Base-by-base conservation (phyloP, 2,888 invertebrate species). In the Xestia ashworthii region DNA sequence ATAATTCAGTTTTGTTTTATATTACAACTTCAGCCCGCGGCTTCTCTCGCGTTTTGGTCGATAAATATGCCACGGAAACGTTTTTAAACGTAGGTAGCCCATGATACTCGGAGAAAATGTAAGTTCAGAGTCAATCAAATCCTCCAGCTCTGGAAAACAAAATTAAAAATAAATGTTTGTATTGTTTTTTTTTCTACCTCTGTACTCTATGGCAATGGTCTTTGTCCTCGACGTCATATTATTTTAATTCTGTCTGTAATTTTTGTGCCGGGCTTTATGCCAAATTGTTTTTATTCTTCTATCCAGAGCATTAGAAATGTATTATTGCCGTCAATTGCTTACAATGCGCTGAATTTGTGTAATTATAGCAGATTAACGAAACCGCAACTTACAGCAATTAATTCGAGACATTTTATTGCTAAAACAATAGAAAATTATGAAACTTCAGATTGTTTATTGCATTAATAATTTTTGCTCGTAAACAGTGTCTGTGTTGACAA, bases 221-320 rank as follows among this genome's bases (percentile, higher is more conserved):
- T 73, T 74, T 82, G 60, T 71, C 68, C 60, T 73, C 65, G 71
- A 71, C 68, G n/a, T 77, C 53, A 75, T 75, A 71, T 60, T 75
- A 81, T 85, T 89, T 82, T 83, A 84, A 84, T 82, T 82, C 66
- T 44, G 64, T 72, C 64, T 62, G 50, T 81, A 80, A 78, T 80
- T 74, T 78, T 77, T 76, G 38, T 72, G 32, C 78, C 76, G 80
- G 87, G 84, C 83, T 81, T 86, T 71, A 81, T 86, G 81, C 88
- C 85, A 88, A 87, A 83, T 83, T 71, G 67, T 69, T 76, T 82
- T 74, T 82, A 81, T 80, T 80, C 9, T 76, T 70, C 67, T 79
- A 73, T 70, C 22, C 53, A 69, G n/a, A 65, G 16, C 46, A 70
- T 69, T 71, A 71, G 62, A 76, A 69, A 72, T 60, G 16, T 78